Conservation (phyloP, 2,797 vertebrate genomes). For the Carapus acus region DNA sequence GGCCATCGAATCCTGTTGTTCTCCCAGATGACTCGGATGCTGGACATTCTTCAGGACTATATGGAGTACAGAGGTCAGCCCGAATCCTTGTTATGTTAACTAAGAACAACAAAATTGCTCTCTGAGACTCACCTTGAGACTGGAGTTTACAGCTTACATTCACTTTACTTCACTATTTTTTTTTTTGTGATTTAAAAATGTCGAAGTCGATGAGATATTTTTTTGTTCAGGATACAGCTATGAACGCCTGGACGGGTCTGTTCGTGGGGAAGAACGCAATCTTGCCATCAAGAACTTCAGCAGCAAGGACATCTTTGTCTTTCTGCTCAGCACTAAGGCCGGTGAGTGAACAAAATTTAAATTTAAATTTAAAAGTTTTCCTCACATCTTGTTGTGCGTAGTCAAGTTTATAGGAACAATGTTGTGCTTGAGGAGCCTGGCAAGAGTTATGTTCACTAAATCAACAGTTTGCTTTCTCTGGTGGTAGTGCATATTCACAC, state of each 20-base stretch:
- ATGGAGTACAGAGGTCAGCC: slow-evolving; percentile 84
- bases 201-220: too few relatives aligned
- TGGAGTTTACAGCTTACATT: too few relatives aligned
- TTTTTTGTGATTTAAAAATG: too few relatives aligned
- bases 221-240: slow-evolving; percentile 83
- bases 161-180: too few relatives aligned
- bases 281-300: slow-evolving; percentile 90
- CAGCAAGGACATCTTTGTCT: slow-evolving; percentile 81
- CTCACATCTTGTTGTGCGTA: too few relatives aligned
- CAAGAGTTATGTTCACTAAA: too few relatives aligned
- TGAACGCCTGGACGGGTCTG: slow-evolving; percentile 88
- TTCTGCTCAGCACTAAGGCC: slow-evolving; percentile 90
- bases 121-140: too few relatives aligned
- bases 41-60: slow-evolving; percentile 93
- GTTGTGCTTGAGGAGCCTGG: too few relatives aligned
- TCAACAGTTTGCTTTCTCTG: not conserved
- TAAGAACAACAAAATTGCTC: too few relatives aligned
- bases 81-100: not conserved
- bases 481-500: too few relatives aligned
- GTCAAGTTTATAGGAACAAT: too few relatives aligned
- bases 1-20: slow-evolving; percentile 87
- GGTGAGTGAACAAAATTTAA: slow-evolving; percentile 76
- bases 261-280: slow-evolving; percentile 87
- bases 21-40: slow-evolving; percentile 90
- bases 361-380: too few relatives aligned